Evolutionary conservation across 2,113 vertebrate species (phyloP), one percentile per base, ranked within the genome.

Genomic region (Corapipo altera): DNA sequence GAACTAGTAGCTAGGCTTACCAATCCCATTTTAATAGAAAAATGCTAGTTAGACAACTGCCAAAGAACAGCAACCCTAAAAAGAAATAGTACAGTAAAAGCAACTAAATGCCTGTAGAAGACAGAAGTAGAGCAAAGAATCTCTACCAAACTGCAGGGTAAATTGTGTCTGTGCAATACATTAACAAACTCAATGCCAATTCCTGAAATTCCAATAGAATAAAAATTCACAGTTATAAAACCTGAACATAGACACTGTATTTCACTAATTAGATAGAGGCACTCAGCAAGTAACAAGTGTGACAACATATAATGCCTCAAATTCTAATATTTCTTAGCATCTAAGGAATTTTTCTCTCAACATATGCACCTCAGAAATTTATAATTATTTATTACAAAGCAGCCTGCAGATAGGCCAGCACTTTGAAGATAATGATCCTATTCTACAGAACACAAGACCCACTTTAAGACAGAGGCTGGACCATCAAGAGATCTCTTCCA

Each of bases 81-180:
- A 89, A 74, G 37, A 65, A 78, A 87, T 32, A 75, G 37, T 28
- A 73, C 55, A 85, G 37, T 49, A 86, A 84, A 85, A 85, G 48
- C 43, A 91, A 64, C 24, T 92, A 93, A 95, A 93, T 81, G 59
- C 71, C 81, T 80, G 72, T 20, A 64, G 59, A 54, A 96, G 64
- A 94, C 64, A 90, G 51, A 91, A 77, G 51, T 51, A 83, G n/a
- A 94, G 26, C 54, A 77, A 85, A 77, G 37, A 74, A 66, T n/a
- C 19, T 12, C 52, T 39, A 55, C 13, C 21, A 41, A 83, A 82
- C 18, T 26, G n/a, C 62, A 64, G 11, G 24, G 39, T 20, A 64
- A 85, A 55, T 10, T 43, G 28, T 5, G 22, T 48, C 21, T 88
- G 59, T 48, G 49, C 12, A 51, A 28, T 48, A 35, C 5, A 39